A percentile compares a stretch with the other conserved stretches of the same genome.
Conservation (phyloP, 2,113 vertebrate genomes). For the Tachysurus vachellii region DNA sequence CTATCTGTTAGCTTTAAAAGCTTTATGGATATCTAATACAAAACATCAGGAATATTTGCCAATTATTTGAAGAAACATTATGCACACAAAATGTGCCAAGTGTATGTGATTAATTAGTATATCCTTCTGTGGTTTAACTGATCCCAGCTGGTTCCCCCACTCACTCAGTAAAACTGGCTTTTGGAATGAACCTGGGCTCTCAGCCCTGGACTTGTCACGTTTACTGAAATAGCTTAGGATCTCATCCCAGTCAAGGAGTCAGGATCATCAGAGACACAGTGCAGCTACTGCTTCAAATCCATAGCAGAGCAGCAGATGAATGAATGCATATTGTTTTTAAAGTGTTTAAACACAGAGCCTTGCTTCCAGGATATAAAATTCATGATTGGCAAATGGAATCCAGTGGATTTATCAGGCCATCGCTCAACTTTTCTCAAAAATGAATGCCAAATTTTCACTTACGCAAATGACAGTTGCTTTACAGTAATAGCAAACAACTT, state of each 20-base stretch:
- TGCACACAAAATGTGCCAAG: conserved; percentile 40
- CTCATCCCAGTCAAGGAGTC: conserved; percentile 8
- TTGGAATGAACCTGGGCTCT: conserved; percentile 24
- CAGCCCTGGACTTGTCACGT: conserved; percentile 18
- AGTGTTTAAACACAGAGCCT: neutral
- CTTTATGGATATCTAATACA: conserved; percentile 29
- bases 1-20: conserved; percentile 31
- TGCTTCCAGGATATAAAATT: conserved; percentile 19
- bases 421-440: neutral
- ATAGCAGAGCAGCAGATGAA: conserved; percentile 20
- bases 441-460: neutral
- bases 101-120: conserved; percentile 42
- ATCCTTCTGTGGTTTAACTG: conserved; percentile 43
- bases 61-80: conserved; percentile 24
- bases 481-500: conserved; percentile 22
- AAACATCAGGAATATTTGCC: conserved; percentile 26
- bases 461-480: neutral
- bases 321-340: neutral
- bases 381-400: conserved; percentile 21
- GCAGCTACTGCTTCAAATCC: conserved; percentile 34
- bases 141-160: conserved; percentile 13
- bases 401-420: neutral
- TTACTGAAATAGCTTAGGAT: conserved; percentile 26
- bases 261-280: conserved; percentile 3
- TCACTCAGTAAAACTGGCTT: conserved; percentile 10